Percentiles rank a stretch among this genome's conserved stretches.
Evolutionary conservation across 1,140 invertebrate species (phyloP).

Genomic region (Bombus cullumanus): DNA sequence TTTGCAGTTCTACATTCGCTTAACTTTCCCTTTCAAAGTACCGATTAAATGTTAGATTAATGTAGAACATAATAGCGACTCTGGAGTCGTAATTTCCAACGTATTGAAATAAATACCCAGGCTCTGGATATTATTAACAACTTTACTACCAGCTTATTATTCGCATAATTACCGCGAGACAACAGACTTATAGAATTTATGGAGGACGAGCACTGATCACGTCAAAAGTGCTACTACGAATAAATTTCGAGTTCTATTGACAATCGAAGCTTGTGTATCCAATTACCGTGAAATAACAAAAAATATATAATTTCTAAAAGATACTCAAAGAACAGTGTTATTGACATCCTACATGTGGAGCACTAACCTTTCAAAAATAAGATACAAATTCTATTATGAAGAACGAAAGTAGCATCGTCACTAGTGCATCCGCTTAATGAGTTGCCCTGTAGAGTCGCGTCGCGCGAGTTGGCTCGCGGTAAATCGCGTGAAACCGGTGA

Average conservation of each 20-base stretch:
- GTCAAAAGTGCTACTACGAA: neutral
- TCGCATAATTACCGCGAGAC: neutral
- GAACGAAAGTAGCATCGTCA: neutral
- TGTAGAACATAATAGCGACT: neutral
- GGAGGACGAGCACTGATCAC: neutral
- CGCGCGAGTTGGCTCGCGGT: neutral
- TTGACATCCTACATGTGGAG: neutral
- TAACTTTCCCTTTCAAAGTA: neutral
- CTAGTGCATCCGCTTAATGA: neutral
- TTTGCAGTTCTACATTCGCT: neutral
- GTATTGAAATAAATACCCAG: neutral
- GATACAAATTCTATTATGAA: neutral
- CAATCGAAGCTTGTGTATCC: neutral
- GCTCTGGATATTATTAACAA: neutral
- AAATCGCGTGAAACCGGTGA: slow-evolving; percentile 12
- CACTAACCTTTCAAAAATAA: neutral
- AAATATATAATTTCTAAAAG: too few relatives aligned
- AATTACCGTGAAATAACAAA: too few relatives aligned
- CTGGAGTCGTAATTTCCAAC: neutral
- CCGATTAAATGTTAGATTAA: neutral
- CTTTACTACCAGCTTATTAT: neutral
- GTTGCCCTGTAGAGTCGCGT: neutral
- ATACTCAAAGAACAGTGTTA: too few relatives aligned
- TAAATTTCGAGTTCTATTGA: neutral
- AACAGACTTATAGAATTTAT: neutral